phyloP scores from a whole-genome alignment of 1,140 invertebrate genomes.

The Heliconius eleuchia region DNA sequence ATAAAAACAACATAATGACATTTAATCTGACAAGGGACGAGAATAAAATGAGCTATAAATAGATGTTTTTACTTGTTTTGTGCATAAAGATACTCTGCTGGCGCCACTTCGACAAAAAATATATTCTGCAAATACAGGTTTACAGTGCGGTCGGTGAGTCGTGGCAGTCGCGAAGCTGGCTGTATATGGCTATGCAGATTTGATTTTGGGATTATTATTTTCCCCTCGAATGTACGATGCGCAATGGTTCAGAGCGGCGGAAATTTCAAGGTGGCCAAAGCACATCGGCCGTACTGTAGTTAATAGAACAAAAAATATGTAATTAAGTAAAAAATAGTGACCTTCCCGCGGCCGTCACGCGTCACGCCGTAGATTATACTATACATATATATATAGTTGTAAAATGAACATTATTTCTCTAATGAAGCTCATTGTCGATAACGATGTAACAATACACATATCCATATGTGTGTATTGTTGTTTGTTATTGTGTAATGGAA shows the following conservation, averaged over 20 bases:
- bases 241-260: no score
- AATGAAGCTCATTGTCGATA: background rate
- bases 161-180: no score
- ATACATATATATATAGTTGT: background rate
- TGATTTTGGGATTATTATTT: no score
- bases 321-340: background rate
- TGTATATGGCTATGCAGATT: no score
- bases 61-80: background rate
- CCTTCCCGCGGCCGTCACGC: slow-evolving; percentile 3
- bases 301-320: background rate
- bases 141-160: background rate
- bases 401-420: background rate
- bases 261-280: no score
- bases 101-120: background rate
- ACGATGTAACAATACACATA: background rate
- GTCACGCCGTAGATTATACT: background rate
- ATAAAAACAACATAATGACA: background rate
- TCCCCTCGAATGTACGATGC: no score
- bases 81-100: background rate
- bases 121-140: background rate
- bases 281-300: no score
- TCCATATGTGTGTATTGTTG: background rate
- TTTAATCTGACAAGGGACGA: background rate
- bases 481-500: background rate
- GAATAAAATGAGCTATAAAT: background rate